Percentiles rank a stretch among this genome's conserved stretches.
Conservation (phyloP, 2,888 invertebrate species). For the Hedychridium roseum region DNA sequence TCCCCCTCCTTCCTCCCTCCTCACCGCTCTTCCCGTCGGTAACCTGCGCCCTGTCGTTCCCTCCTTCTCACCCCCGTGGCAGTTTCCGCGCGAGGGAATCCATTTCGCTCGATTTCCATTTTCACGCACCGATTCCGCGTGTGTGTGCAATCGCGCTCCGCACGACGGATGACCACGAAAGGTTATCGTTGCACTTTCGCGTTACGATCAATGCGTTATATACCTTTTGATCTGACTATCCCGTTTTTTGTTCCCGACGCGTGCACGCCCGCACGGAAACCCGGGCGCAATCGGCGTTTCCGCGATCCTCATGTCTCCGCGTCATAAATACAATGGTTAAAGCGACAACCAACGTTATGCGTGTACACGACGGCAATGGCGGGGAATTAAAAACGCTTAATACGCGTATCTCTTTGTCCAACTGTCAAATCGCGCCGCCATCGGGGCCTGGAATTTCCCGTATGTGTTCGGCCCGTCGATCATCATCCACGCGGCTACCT, state of each 20-base stretch:
- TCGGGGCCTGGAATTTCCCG: too few relatives aligned
- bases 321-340: too few relatives aligned
- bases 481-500: too few relatives aligned
- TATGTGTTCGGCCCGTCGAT: too few relatives aligned
- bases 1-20: conserved; percentile 12
- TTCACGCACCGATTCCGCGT: conserved; percentile 53
- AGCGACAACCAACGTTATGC: too few relatives aligned
- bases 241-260: conserved; percentile 14
- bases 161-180: conserved; percentile 50
- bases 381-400: too few relatives aligned
- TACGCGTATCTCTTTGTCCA: too few relatives aligned
- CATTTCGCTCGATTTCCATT: conserved; percentile 59
- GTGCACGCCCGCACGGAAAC: conserved; percentile 1
- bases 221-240: conserved; percentile 27
- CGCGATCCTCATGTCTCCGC: too few relatives aligned
- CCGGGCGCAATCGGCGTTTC: too few relatives aligned
- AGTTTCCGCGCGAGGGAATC: conserved; percentile 42
- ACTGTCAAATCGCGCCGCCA: too few relatives aligned
- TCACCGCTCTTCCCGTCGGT: conserved; percentile 7
- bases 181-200: conserved; percentile 54
- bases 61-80: conserved; percentile 17
- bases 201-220: conserved; percentile 37
- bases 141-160: conserved; percentile 32
- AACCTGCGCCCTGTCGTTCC: too few relatives aligned
- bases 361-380: too few relatives aligned